These are phyloP conservation scores for Drosophila setosimentum DNA, from an alignment of 2,888 invertebrate genomes.

Conservation along the genomic window DNA sequence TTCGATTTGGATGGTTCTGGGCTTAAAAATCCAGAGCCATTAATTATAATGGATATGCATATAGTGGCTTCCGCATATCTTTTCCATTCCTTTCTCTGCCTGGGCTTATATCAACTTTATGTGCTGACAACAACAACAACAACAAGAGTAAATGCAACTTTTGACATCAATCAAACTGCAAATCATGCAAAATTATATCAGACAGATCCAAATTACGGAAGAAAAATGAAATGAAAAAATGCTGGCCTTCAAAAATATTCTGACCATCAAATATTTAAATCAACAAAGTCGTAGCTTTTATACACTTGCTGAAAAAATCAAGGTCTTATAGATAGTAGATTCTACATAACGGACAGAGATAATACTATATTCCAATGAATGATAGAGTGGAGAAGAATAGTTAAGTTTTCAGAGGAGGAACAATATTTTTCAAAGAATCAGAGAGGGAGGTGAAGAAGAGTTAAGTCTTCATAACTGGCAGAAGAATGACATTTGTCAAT, in stretches of 20 bases:
- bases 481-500: neutral
- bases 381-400: neutral
- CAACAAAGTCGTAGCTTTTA: neutral
- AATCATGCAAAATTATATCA: constrained; percentile 65
- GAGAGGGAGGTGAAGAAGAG: neutral
- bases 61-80: constrained; percentile 17
- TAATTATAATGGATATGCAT: constrained; percentile 72
- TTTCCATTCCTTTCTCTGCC: constrained; percentile 12
- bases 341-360: neutral
- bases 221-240: constrained; percentile 18
- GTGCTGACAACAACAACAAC: constrained; percentile 8
- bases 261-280: constrained; percentile 7
- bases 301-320: constrained; percentile 5
- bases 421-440: neutral
- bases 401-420: neutral
- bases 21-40: constrained; percentile 63
- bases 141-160: constrained; percentile 11
- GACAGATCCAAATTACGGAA: constrained; percentile 21
- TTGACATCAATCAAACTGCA: constrained; percentile 72
- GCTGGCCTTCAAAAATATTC: neutral
- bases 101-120: constrained; percentile 34
- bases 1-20: constrained; percentile 54
- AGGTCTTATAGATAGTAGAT: neutral
- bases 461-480: neutral
- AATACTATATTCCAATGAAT: neutral